phyloP scores from a whole-genome alignment of 2,113 vertebrate species.

The Porphyrio hochstetteri region DNA sequence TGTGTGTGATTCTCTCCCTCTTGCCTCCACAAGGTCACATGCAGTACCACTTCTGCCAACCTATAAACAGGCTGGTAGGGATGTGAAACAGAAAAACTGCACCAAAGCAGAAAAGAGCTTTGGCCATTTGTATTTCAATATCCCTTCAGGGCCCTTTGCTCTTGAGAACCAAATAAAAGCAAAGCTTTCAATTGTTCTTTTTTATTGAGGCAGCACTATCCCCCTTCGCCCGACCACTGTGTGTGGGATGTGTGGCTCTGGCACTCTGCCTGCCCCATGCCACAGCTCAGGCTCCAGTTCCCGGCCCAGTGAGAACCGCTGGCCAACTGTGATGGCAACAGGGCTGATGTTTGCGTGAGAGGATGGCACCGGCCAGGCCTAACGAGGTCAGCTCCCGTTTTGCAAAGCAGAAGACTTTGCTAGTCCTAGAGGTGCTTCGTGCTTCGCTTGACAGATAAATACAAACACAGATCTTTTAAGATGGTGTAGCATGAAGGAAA shows the following conservation, averaged over 20 bases:
- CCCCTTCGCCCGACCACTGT: rapidly evolving
- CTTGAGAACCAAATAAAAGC: background rate
- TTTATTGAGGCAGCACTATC: background rate
- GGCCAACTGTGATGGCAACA: background rate
- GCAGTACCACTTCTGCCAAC: background rate
- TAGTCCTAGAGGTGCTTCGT: background rate
- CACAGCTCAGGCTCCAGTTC: background rate
- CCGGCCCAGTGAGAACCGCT: background rate
- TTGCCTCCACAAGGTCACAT: background rate
- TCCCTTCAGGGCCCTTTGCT: background rate
- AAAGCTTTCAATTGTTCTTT: background rate
- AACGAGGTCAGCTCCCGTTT: background rate
- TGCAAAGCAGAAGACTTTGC: background rate
- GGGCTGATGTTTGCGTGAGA: rapidly evolving
- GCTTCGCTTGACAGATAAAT: background rate
- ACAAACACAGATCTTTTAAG: background rate
- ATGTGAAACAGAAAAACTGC: background rate
- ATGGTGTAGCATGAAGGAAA: background rate
- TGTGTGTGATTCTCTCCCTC: background rate
- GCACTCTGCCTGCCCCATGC: background rate
- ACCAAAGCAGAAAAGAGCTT: background rate
- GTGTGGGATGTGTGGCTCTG: rapidly evolving
- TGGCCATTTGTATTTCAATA: background rate
- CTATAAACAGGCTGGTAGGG: background rate
- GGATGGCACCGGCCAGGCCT: background rate